Conservation (phyloP, 2,888 invertebrate species). For the Chymomyza amoena region DNA sequence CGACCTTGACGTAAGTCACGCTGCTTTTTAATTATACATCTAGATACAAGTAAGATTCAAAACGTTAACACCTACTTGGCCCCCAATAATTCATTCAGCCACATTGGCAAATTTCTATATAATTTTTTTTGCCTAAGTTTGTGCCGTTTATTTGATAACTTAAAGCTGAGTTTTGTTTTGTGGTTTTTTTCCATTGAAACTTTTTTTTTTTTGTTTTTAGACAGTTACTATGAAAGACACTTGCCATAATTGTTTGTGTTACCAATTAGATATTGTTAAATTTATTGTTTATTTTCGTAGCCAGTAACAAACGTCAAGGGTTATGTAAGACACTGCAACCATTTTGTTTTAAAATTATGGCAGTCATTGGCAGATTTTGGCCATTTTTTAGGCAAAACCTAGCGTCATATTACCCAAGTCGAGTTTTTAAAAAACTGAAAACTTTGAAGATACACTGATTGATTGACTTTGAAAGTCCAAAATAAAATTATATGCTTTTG, state of each 20-base stretch:
- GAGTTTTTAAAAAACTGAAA: no score
- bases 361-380: background rate
- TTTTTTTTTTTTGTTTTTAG: background rate
- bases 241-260: background rate
- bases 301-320: no score
- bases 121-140: background rate
- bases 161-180: background rate
- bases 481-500: no score
- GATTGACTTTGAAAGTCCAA: no score
- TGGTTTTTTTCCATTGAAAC: background rate
- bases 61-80: constrained; percentile 22
- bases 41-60: background rate
- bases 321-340: no score
- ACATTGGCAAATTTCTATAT: background rate
- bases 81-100: background rate
- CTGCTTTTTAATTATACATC: constrained; percentile 13
- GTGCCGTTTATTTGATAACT: background rate
- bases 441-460: no score
- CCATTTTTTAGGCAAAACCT: no score
- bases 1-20: constrained; percentile 33
- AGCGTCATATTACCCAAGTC: no score
- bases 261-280: background rate
- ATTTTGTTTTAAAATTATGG: background rate
- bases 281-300: background rate
- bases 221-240: background rate